phyloP scores from a whole-genome alignment of 2,888 invertebrate genomes.

The Panzeria rudis region DNA sequence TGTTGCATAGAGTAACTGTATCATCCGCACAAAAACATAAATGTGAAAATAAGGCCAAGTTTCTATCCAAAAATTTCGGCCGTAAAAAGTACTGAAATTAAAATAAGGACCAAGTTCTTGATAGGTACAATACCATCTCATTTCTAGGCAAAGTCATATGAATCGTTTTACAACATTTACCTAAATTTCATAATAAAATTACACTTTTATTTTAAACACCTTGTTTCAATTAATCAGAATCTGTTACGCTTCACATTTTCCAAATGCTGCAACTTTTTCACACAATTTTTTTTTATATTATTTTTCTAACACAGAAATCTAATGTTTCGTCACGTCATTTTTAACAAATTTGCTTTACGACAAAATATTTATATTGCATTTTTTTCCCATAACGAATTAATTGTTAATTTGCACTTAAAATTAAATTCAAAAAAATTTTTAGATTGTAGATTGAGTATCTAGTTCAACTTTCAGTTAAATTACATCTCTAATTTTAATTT shows the following conservation, averaged over 20 bases:
- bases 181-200: not conserved
- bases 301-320: conserved; percentile 32
- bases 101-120: too few species aligned
- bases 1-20: too few species aligned
- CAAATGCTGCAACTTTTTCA: conserved; percentile 40
- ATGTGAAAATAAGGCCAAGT: too few species aligned
- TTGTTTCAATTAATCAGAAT: conserved; percentile 1
- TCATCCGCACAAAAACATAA: too few species aligned
- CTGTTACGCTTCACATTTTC: conserved; percentile 42
- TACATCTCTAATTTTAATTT: conserved; percentile 17
- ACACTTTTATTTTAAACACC: conserved; percentile 15
- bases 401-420: conserved; percentile 16
- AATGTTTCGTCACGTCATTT: conserved; percentile 51
- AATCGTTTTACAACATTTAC: too few species aligned
- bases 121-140: too few species aligned
- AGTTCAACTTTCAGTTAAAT: conserved; percentile 10
- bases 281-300: conserved; percentile 15
- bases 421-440: conserved; percentile 4
- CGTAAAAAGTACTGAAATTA: too few species aligned
- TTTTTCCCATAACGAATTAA: conserved; percentile 41
- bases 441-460: not conserved
- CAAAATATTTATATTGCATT: conserved; percentile 27
- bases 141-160: too few species aligned
- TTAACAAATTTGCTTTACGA: conserved; percentile 49
- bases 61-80: too few species aligned